phyloP scores from a whole-genome alignment of 2,797 vertebrate species.

The Diplodus sargus region DNA sequence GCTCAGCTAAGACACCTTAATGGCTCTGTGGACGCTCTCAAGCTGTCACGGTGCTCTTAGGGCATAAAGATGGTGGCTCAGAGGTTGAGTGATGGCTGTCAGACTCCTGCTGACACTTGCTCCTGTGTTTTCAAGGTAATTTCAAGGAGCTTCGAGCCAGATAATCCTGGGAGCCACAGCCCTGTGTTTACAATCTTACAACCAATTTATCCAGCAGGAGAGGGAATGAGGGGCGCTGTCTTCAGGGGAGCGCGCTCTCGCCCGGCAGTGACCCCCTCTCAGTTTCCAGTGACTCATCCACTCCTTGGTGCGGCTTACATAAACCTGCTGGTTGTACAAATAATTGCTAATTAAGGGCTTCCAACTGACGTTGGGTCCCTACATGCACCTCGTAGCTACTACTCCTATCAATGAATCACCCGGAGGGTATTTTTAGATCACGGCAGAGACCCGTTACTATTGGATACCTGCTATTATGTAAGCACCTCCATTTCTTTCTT shows the following conservation, averaged over 20 bases:
- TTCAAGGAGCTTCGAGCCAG: slow-evolving; percentile 20
- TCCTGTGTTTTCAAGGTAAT: slow-evolving; percentile 38
- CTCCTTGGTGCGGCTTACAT: slow-evolving; percentile 50
- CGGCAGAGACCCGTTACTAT: slow-evolving; percentile 64
- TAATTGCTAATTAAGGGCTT: slow-evolving; percentile 68
- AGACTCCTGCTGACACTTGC: slow-evolving; percentile 18
- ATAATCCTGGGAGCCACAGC: slow-evolving; percentile 13
- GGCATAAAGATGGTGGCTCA: background rate
- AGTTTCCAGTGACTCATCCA: slow-evolving; percentile 63
- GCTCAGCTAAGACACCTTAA: background rate
- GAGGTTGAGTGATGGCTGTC: slow-evolving; percentile 12
- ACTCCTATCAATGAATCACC: slow-evolving; percentile 65
- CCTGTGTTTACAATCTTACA: slow-evolving; percentile 40
- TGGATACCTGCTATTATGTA: slow-evolving; percentile 69
- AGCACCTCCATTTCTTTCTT: slow-evolving; percentile 41
- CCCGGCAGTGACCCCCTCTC: slow-evolving; percentile 9
- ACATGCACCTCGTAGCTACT: slow-evolving; percentile 10
- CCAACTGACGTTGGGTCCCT: slow-evolving; percentile 14
- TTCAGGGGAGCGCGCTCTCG: background rate
- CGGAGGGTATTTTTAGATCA: slow-evolving; percentile 74
- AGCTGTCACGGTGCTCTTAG: background rate
- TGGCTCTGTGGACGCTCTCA: background rate
- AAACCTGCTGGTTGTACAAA: slow-evolving; percentile 54
- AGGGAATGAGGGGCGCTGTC: slow-evolving; percentile 3
- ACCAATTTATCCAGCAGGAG: slow-evolving; percentile 40